Percentiles rank a stretch among this genome's conserved stretches.
Conservation (phyloP, 2,113 vertebrate genomes). For the Chaenocephalus aceratus region DNA sequence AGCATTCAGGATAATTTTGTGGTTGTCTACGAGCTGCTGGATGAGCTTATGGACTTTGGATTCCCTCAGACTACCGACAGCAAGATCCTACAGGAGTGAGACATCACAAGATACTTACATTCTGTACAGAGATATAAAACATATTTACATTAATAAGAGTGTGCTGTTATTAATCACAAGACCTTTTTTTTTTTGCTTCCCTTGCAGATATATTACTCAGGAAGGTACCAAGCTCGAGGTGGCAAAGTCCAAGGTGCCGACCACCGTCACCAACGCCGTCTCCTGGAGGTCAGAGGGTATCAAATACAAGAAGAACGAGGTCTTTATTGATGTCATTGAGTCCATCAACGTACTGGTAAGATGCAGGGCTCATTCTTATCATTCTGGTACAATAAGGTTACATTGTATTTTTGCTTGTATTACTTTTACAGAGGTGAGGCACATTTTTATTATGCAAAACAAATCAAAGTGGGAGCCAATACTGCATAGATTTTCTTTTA, state of each 20-base stretch:
- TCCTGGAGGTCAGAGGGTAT: slow-evolving; percentile 97
- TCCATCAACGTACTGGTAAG: slow-evolving; percentile 94
- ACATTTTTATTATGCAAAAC: neutral
- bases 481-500: neutral
- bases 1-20: slow-evolving; percentile 97
- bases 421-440: neutral
- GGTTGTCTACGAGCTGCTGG: slow-evolving; percentile 93
- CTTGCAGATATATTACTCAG: slow-evolving; percentile 92
- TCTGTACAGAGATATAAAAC: neutral
- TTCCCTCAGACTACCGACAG: slow-evolving; percentile 96
- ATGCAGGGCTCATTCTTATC: neutral
- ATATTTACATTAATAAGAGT: neutral
- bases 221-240: slow-evolving; percentile 92
- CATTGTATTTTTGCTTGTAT: neutral
- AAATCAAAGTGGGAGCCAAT: neutral
- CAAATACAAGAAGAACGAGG: slow-evolving; percentile 96
- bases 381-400: neutral
- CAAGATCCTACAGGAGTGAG: slow-evolving; percentile 97
- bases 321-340: slow-evolving; percentile 96
- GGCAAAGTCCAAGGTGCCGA: slow-evolving; percentile 88
- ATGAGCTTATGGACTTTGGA: slow-evolving; percentile 97
- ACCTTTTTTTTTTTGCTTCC: neutral
- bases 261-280: slow-evolving; percentile 94
- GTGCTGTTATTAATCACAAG: too few species aligned
- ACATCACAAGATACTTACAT: neutral